Evolutionary conservation across 2,797 vertebrate species (phyloP).

Genomic region (Scarus forsteni): DNA sequence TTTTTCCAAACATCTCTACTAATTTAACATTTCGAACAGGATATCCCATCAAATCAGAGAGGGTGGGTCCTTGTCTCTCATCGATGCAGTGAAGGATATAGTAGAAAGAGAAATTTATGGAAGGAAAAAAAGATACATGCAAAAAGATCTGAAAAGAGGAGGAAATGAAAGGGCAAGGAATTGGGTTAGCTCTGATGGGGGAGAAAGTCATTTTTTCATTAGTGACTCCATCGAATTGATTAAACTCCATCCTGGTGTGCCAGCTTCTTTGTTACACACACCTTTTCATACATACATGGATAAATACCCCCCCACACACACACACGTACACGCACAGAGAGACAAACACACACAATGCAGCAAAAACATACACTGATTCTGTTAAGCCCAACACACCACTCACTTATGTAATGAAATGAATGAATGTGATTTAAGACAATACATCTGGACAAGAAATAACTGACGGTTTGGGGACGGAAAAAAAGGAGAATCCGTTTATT

Average conservation of each 20-base stretch:
- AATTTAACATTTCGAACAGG: conserved; percentile 42
- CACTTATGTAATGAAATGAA: too few species aligned
- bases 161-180: conserved; percentile 39
- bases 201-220: conserved; percentile 40
- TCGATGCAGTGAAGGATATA: conserved; percentile 4
- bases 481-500: too few species aligned
- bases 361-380: too few species aligned
- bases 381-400: too few species aligned
- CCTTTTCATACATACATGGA: conserved; percentile 14
- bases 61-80: not conserved
- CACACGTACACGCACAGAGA: conserved; percentile 2
- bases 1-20: conserved; percentile 38
- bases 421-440: too few species aligned
- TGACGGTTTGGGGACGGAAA: too few species aligned
- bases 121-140: not conserved
- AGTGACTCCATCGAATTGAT: conserved; percentile 36
- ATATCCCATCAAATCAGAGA: conserved; percentile 16
- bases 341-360: too few species aligned
- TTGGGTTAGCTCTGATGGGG: conserved; percentile 29
- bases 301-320: conserved; percentile 5
- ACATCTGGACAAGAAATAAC: too few species aligned
- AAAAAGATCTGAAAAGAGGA: conserved; percentile 16
- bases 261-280: not conserved
- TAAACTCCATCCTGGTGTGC: conserved; percentile 21
- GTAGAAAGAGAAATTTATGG: conserved; percentile 1